phyloP scores from a whole-genome alignment of 2,888 invertebrate species.

The Hedya salicella region DNA sequence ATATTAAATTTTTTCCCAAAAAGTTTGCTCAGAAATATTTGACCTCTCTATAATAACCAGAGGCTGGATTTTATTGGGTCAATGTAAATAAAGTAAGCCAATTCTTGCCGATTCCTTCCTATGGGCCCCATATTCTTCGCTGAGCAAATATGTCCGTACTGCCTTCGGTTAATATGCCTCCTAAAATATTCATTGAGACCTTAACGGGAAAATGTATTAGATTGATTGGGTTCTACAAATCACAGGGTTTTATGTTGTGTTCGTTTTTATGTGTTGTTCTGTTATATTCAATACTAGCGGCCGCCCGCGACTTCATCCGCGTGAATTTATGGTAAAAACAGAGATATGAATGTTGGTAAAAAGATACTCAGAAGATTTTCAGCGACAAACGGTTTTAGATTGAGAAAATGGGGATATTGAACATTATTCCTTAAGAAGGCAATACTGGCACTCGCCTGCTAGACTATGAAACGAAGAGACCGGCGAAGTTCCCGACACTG shows the following conservation, averaged over 20 bases:
- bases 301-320: too few relatives aligned
- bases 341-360: too few relatives aligned
- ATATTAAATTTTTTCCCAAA: neutral
- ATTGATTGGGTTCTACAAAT: constrained; percentile 23
- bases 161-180: constrained; percentile 33
- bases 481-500: too few relatives aligned
- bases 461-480: too few relatives aligned
- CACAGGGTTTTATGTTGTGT: constrained; percentile 2
- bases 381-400: too few relatives aligned
- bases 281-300: constrained; percentile 14
- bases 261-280: constrained; percentile 4
- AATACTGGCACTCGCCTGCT: too few relatives aligned
- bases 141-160: constrained; percentile 50
- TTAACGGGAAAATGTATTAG: constrained; percentile 30
- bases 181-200: constrained; percentile 35
- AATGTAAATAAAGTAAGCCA: constrained; percentile 64
- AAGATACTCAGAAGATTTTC: too few relatives aligned
- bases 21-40: constrained; percentile 57
- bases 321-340: too few relatives aligned
- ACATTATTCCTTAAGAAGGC: too few relatives aligned
- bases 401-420: too few relatives aligned
- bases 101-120: constrained; percentile 59
- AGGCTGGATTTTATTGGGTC: constrained; percentile 62
- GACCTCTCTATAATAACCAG: constrained; percentile 51
- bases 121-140: constrained; percentile 55